Conservation (phyloP, 2,797 vertebrate genomes). For the Muscicapa striata region DNA sequence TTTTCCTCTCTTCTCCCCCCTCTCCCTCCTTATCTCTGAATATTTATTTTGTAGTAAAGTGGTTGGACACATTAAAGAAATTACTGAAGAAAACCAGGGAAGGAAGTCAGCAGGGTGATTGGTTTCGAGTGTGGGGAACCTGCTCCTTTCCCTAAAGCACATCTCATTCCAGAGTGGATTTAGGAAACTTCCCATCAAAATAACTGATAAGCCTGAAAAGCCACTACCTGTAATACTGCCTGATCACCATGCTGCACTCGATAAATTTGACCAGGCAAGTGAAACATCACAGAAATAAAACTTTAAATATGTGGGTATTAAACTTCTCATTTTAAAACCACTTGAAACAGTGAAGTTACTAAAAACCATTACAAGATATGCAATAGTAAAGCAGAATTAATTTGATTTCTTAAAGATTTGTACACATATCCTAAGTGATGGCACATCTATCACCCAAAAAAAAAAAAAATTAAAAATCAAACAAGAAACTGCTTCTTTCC, state of each 20-base stretch:
- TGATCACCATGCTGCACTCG: conserved; percentile 79
- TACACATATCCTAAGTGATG: not conserved
- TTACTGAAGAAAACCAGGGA: conserved; percentile 79
- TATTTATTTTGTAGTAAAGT: conserved; percentile 87
- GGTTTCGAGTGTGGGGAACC: conserved; percentile 82
- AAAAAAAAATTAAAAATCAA: not conserved
- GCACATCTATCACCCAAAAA: not conserved
- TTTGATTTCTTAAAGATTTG: not conserved
- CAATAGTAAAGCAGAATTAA: not conserved
- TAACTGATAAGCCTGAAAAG: conserved; percentile 84
- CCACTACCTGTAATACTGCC: conserved; percentile 83
- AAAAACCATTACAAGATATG: not conserved
- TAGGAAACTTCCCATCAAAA: conserved; percentile 86
- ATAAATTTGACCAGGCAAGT: conserved; percentile 84
- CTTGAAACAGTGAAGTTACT: not conserved
- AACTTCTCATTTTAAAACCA: not conserved
- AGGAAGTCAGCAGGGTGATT: conserved; percentile 78
- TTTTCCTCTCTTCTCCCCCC: not conserved
- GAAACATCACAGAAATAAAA: conserved; percentile 10
- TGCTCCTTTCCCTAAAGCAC: conserved; percentile 77
- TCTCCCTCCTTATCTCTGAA: conserved; percentile 74
- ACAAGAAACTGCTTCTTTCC: not conserved
- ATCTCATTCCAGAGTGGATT: conserved; percentile 83
- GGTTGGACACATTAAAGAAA: conserved; percentile 83
- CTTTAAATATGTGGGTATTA: not conserved